Base-by-base conservation (phyloP, 2,797 vertebrate genomes). In the Pyrocephalus nanus region DNA sequence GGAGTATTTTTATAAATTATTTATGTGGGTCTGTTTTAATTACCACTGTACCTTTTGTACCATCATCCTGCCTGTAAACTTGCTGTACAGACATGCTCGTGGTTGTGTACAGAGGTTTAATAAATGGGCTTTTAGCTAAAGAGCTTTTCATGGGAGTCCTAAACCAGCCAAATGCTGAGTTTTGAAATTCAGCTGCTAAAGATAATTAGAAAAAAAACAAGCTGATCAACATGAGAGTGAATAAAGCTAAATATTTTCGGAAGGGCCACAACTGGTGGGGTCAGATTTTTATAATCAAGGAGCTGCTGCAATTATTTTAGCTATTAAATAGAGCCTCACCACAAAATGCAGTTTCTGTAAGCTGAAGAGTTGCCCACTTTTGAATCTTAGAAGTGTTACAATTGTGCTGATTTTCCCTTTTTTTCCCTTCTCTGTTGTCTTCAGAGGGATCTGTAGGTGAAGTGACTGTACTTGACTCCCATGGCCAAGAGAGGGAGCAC, bases 1-100 rank as follows among this genome's bases (percentile, higher is more conserved):
- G 88, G 90, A 51, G 73, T 97, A 97, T 97, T 98, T 98, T 98
- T 98, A 95, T 98, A 98, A 97, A 93, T 97, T 96, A 97, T 97
- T 97, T 97, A 95, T 95, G 92, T 90, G 90, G 92, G 90, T 97
- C 88, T 29, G 47, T 97, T 97, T 97, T 98, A 97, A 97, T 95
- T 96, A 93, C 94, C 95, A 93, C 96, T 95, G 81, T 95, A 92
- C 92, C 86, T 96, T 98, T 98, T 98, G 94, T 98, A 98, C 96
- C 81, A 90, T 96, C 32, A 36, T 95, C 93, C 96, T 93, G 95
- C 96, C 61, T 91, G 92, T 94, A 89, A 96, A 96, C 96, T 96
- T 96, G 84, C 97, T 96, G 93, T 98, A 96, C 95, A 97, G 96
- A 96, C 65, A 19, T 96, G 88, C 88, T 79, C 50, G 34, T 95